phyloP scores from a whole-genome alignment of 1,140 invertebrate species.

The Drosophila dunni region DNA sequence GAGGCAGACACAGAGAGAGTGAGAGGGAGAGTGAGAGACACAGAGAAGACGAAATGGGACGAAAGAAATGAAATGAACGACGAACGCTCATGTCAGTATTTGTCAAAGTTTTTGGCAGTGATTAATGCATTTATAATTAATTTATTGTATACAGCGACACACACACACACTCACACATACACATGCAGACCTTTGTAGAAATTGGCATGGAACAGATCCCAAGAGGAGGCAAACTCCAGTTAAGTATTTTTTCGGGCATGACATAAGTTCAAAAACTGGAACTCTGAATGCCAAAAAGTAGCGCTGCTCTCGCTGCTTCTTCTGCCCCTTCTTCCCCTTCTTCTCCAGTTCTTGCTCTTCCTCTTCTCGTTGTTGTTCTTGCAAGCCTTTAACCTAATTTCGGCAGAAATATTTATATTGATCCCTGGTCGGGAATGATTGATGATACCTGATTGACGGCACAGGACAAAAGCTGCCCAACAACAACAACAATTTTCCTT shows the following conservation, averaged over 20 bases:
- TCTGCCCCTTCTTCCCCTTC: background rate
- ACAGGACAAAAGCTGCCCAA: slow-evolving; percentile 50
- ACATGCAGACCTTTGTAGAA: background rate
- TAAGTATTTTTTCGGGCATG: slow-evolving; percentile 55
- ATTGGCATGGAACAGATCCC: slow-evolving; percentile 18
- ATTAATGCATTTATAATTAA: slow-evolving; percentile 84
- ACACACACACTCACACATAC: slow-evolving; percentile 10
- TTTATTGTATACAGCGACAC: slow-evolving; percentile 69
- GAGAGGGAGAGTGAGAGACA: slow-evolving; percentile 36
- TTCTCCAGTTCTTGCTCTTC: background rate
- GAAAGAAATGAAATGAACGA: slow-evolving; percentile 45
- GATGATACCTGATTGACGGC: slow-evolving; percentile 62
- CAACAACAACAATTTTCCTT: slow-evolving; percentile 3
- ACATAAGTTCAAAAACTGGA: slow-evolving; percentile 67
- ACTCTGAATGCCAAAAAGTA: slow-evolving; percentile 31
- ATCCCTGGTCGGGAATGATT: slow-evolving; percentile 63
- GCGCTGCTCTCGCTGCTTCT: background rate
- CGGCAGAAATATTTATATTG: slow-evolving; percentile 81
- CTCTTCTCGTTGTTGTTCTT: background rate
- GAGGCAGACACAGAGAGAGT: slow-evolving; percentile 26
- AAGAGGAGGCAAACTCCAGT: slow-evolving; percentile 24
- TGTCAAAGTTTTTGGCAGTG: slow-evolving; percentile 81
- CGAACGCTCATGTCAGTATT: slow-evolving; percentile 81
- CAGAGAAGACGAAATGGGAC: slow-evolving; percentile 28
- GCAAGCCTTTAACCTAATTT: slow-evolving; percentile 79